Evolutionary conservation across 2,113 vertebrate species (phyloP), one percentile per base, ranked within the genome.

Genomic region (Spizaetus ornatus): DNA sequence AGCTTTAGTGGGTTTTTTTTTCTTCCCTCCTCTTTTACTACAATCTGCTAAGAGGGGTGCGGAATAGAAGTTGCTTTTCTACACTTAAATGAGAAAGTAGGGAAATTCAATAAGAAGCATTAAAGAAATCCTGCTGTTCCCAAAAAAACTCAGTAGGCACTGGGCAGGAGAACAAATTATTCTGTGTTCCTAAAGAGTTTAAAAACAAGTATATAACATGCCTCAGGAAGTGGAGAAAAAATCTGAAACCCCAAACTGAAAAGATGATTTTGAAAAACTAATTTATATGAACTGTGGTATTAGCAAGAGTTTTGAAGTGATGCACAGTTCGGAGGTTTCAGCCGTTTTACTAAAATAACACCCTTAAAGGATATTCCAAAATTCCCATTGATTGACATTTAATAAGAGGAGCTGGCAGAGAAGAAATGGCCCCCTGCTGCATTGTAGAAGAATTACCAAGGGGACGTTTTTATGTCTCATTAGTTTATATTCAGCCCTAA

Each of bases 1-100:
- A 99, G 99, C 98, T 98, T 99, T 98, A 98, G 97, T 93, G 66
- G 21, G 26, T 7, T 43, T 62, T 81, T 82, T 81, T 47, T 11
- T 15, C 22, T 91, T 40, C 95, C 96, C 95, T 90, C 92, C 43
- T 83, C 96, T 97, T 97, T 97, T 96, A 93, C 97, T 90, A 82
- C 86, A 98, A 96, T 97, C 98, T 97, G 97, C 95, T 97, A 71
- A 97, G 96, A 95, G 92, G 97, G 86, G 87, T 88, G 43, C 19
- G 3, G 83, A 96, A 96, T 92, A 82, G 91, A 95, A 98, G 94
- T 97, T 92, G 90, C 81, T 91, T 94, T 95, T 88, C 93, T 92
- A 87, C 59, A 61, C 88, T 94, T 79, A 92, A 91, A 92, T 90
- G 78, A 70, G 70, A 78, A 73, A 77, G 94, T 92, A 93, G 81